Base-by-base conservation (phyloP, 2,888 invertebrate species). In the Acleris holmiana region DNA sequence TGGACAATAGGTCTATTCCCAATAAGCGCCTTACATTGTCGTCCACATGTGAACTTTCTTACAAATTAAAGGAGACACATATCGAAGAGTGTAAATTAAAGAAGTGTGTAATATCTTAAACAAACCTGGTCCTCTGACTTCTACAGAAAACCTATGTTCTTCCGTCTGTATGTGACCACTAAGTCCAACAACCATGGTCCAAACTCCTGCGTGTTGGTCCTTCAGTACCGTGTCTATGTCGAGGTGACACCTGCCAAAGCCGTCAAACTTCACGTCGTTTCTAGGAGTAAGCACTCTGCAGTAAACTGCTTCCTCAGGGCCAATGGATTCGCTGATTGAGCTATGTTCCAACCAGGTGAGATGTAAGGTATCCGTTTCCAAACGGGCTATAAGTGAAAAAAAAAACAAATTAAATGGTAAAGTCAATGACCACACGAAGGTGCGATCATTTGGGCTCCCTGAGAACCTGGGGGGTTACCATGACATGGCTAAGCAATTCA, bases 161-260 rank as follows among this genome's bases (percentile, higher is more conserved):
- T 62, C 58, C 19, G 66, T 49, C 15, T 62, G 18, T n/a, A 72
- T 61, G 10, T 55, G 51, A 2, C 72, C 72, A 13, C 71, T 68
- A 1, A 67, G 17, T 8, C 63, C 67, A 5, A 68, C 55, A 13
- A 50, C 10, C 57, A 69, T 41, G 17, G 7, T 63, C 72, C 72
- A 72, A 4, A 4, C 10, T 0, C 68, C 69, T 2, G 18, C 49
- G 21, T 71, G 67, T 13, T 57, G 44, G 13, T 35, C 29, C 7
- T 10, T 21, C 1, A 48, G 10, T 2, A 66, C 68, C 7, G 29
- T 56, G 5, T 56, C 50, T 25, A 72, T 13, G 17, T 18, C 29
- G 8, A 72, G 17, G 4, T n/a, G 54, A 51, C 72, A 72, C 47
- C 54, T 63, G 0, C 72, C 69, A 46, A 69, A 71, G 10, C 64